phyloP scores from a whole-genome alignment of 2,113 vertebrate species.

The Syngnathus floridae region DNA sequence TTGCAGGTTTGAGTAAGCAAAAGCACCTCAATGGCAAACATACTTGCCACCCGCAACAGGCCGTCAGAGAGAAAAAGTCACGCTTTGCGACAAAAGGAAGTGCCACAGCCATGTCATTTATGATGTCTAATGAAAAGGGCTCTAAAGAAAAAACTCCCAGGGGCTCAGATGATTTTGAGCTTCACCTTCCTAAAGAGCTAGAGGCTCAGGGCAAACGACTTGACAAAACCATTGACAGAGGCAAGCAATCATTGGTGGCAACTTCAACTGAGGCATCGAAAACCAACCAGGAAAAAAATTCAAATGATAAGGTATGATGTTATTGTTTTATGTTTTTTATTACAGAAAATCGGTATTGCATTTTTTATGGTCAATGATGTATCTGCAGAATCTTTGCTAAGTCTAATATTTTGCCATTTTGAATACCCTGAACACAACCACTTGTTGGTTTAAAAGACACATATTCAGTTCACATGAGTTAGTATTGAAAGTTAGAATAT shows the following conservation, averaged over 20 bases:
- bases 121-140: neutral
- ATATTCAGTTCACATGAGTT: neutral
- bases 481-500: neutral
- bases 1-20: conserved; percentile 24
- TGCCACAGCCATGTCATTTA: conserved; percentile 1
- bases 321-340: neutral
- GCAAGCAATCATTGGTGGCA: conserved; percentile 1
- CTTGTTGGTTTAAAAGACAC: neutral
- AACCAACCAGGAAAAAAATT: conserved; percentile 21
- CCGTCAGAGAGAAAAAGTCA: conserved; percentile 39
- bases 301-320: neutral
- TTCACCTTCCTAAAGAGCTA: conserved; percentile 9
- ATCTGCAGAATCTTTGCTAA: too few species aligned
- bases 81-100: conserved; percentile 1
- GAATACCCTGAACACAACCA: neutral
- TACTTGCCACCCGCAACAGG: conserved; percentile 46
- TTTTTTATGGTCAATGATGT: too few species aligned
- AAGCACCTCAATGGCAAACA: conserved; percentile 52
- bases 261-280: conserved; percentile 15
- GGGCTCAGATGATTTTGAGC: neutral
- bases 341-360: too few species aligned
- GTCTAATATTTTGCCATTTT: too few species aligned
- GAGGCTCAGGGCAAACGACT: conserved; percentile 1
- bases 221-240: conserved; percentile 16
- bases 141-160: conserved; percentile 6